Evolutionary conservation across 2,797 vertebrate genomes (phyloP).

Genomic region (Hoplostethus atlanticus): DNA sequence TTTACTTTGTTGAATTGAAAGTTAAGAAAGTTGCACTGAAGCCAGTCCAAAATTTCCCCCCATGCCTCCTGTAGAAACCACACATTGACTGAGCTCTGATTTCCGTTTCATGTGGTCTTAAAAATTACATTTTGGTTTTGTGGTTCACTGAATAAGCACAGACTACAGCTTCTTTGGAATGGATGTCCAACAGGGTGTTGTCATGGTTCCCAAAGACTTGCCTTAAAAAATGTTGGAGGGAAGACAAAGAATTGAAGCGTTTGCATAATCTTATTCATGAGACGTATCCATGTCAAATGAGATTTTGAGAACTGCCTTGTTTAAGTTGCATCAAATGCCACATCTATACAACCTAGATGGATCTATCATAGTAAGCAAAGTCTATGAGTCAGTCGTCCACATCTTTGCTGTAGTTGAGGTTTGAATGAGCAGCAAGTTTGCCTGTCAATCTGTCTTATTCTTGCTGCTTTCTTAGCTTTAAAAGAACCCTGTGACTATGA

Average conservation of each 20-base stretch:
- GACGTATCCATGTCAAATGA: constrained; percentile 60
- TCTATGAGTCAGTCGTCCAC: constrained; percentile 20
- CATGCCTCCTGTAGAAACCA: constrained; percentile 8
- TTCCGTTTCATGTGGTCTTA: constrained; percentile 44
- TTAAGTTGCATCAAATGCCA: constrained; percentile 30
- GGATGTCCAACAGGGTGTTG: constrained; percentile 72
- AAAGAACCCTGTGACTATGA: constrained; percentile 32
- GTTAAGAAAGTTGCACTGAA: constrained; percentile 15
- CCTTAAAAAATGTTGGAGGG: constrained; percentile 70
- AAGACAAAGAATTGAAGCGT: constrained; percentile 71
- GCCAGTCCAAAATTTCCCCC: constrained; percentile 15
- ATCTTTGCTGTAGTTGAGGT: constrained; percentile 40
- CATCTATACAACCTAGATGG: constrained; percentile 8
- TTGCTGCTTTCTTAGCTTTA: constrained; percentile 59
- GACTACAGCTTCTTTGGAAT: constrained; percentile 55
- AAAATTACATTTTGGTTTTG: constrained; percentile 59
- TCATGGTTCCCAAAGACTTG: constrained; percentile 78
- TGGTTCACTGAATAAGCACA: constrained; percentile 68
- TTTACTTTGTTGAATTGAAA: constrained; percentile 28
- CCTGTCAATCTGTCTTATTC: constrained; percentile 26
- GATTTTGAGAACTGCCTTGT: constrained; percentile 55
- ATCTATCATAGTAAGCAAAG: constrained; percentile 3
- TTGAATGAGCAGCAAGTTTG: constrained; percentile 42
- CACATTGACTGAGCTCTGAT: constrained; percentile 20
- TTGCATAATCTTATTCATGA: constrained; percentile 70